Evolutionary conservation across 2,113 vertebrate species (phyloP), one percentile per base, ranked within the genome.

Genomic region (Tupaia chinensis): DNA sequence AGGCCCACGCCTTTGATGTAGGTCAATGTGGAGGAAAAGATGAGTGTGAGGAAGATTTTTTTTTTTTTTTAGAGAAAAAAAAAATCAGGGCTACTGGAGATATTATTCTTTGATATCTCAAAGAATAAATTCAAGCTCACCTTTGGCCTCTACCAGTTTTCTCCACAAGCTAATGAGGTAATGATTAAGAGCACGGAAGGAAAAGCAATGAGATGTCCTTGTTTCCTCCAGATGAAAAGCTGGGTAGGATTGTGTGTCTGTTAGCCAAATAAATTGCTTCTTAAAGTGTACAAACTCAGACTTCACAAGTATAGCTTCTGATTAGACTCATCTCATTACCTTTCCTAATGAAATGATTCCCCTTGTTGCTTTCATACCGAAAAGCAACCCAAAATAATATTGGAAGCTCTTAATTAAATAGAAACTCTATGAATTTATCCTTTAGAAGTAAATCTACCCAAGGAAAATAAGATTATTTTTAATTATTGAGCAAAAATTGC

Each of bases 51-150:
- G 53, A 58, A 53, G 16, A 76, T 34, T 76, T 95, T 86, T 77
- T n/a, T n/a, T n/a, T n/a, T n/a, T n/a, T n/a, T 85, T 34, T 66
- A 7, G 87, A 76, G 74, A 96, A 89, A 23, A 65, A 20, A 85
- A 95, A 96, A 94, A 27, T 54, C 13, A 1, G 22, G 56, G 56
- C 60, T 82, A 76, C 25, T 7, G 9, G 25, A 69, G 81, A 81
- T 92, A 73, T 44, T 44, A 44, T 44, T 44, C 44, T 44, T 44
- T 85, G 81, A 97, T 15, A 77, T 86, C 84, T 94, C 87, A 88
- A 88, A 94, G 91, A 89, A 63, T 80, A 95, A 96, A 95, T 89
- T 56, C 17, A 79, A 91, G 34, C 56, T 96, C 93, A 96, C 89
- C 95, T 93, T 74, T 91, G 95, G 65, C 93, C 89, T 89, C 76